Conservation (phyloP, 2,797 vertebrate species). For the Sarcophilus harrisii region DNA sequence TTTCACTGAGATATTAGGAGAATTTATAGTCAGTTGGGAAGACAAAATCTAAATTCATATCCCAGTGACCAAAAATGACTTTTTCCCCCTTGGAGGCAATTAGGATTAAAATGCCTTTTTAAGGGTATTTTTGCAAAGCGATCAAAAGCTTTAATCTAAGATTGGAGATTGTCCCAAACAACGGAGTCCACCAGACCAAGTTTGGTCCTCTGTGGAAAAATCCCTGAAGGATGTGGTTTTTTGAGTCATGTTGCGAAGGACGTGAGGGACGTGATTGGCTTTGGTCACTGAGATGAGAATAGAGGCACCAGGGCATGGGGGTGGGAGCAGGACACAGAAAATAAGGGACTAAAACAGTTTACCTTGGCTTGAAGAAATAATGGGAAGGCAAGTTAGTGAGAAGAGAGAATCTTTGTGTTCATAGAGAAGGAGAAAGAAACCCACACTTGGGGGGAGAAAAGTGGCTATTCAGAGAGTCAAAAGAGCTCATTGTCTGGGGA, state of each 20-base stretch:
- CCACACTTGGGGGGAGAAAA: conserved; percentile 12
- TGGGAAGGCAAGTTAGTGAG: conserved; percentile 25
- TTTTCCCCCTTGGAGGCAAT: not conserved
- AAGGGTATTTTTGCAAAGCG: not conserved
- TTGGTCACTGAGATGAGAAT: not conserved
- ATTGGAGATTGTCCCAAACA: not conserved
- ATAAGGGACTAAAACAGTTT: not conserved
- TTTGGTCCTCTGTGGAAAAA: not conserved
- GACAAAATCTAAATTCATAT: not conserved
- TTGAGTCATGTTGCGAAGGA: not conserved
- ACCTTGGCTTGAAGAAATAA: conserved; percentile 10
- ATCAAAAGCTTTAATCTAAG: not conserved
- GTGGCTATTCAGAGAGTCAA: not conserved
- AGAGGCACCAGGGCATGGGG: not conserved
- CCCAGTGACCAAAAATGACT: not conserved
- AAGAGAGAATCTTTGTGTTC: conserved; percentile 39
- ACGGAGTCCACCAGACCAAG: not conserved
- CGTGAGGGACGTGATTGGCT: not conserved
- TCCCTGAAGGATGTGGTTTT: not conserved
- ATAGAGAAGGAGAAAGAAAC: conserved; percentile 12
- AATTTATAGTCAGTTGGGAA: not conserved
- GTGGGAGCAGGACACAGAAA: not conserved
- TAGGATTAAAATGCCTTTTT: not conserved
- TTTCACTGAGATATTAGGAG: not conserved
- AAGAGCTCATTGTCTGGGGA: not conserved